Conservation (phyloP, 1,140 invertebrate species). For the Euschistus heros region DNA sequence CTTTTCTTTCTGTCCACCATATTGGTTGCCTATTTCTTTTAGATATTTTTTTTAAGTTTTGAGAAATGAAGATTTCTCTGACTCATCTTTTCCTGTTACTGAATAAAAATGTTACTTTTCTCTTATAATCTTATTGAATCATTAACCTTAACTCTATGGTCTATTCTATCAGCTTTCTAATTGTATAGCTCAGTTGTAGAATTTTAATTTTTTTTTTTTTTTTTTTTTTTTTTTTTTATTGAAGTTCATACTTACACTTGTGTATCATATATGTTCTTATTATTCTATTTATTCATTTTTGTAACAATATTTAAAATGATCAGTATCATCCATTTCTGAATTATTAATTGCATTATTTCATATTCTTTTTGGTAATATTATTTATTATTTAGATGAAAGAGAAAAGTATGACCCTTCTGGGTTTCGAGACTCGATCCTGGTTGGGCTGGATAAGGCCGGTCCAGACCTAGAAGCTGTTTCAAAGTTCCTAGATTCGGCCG, state of each 20-base stretch:
- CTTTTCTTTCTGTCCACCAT: no score
- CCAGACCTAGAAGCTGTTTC: slow-evolving; percentile 84
- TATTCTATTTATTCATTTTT: no score
- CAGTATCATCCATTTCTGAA: background rate
- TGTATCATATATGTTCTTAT: no score
- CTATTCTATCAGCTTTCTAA: background rate
- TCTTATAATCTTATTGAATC: no score
- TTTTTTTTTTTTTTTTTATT: slow-evolving; percentile 6
- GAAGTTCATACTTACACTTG: no score
- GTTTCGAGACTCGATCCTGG: slow-evolving; percentile 90
- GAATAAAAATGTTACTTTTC: no score
- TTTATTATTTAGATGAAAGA: slow-evolving; percentile 79
- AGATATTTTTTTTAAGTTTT: no score
- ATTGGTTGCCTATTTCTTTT: no score
- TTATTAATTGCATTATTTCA: background rate
- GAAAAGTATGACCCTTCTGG: slow-evolving; percentile 97
- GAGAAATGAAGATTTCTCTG: no score
- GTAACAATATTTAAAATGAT: background rate
- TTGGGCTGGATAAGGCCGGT: slow-evolving; percentile 84
- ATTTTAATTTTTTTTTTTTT: background rate
- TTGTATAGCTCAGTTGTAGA: background rate
- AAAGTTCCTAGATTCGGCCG: slow-evolving; percentile 86
- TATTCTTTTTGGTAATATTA: background rate
- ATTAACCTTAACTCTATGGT: no score
- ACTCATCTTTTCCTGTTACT: no score